A percentile compares a stretch with the other conserved stretches of the same genome.
phyloP scores from a whole-genome alignment of 64 coral and sea anemone genomes.

The Stichodactyla mertensii region DNA sequence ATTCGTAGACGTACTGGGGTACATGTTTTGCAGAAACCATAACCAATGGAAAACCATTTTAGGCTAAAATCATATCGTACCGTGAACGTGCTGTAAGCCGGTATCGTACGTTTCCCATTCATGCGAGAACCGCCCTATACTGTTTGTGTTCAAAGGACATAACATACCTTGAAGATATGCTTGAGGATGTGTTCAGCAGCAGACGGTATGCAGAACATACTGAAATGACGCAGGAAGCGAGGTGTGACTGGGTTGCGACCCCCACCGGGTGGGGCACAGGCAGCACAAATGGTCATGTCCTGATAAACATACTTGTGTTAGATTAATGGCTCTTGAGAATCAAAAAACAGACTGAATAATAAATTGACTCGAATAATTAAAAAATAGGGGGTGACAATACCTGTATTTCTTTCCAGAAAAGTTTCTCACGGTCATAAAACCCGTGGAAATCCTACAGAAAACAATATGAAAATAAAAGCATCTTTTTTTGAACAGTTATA shows the following conservation, averaged over 20 bases:
- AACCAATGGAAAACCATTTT: too few relatives aligned
- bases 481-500: too few relatives aligned
- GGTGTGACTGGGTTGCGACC: constrained; percentile 96
- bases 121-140: too few relatives aligned
- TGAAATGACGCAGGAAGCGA: constrained; percentile 92
- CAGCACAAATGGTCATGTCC: constrained; percentile 98
- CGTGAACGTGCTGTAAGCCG: too few relatives aligned
- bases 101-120: too few relatives aligned
- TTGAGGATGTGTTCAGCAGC: constrained; percentile 95
- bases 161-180: constrained; percentile 94
- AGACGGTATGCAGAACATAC: constrained; percentile 96
- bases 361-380: background rate
- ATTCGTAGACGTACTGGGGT: too few relatives aligned
- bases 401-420: constrained; percentile 99
- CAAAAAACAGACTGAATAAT: background rate
- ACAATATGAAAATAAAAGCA: background rate
- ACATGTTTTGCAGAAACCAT: too few relatives aligned
- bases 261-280: constrained; percentile 96
- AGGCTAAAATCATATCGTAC: background rate
- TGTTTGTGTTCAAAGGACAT: too few relatives aligned
- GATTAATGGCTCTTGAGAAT: background rate
- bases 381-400: constrained; percentile 24
- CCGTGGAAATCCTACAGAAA: constrained; percentile 78
- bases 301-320: constrained; percentile 9
- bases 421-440: constrained; percentile 91